phyloP scores from a whole-genome alignment of 2,113 vertebrate species.

The Pollimyrus isidori region DNA sequence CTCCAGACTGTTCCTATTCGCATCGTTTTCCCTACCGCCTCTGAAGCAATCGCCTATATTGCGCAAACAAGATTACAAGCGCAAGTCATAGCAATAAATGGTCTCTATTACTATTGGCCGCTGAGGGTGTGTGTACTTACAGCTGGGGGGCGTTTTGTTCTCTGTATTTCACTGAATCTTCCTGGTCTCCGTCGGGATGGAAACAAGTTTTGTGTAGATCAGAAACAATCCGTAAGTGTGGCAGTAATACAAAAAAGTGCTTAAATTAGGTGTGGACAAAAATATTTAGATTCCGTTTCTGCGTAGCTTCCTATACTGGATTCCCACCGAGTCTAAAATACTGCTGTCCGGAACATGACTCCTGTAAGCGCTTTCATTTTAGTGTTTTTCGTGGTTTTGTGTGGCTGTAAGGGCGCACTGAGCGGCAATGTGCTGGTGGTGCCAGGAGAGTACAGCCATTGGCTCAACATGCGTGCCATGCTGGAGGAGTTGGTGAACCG shows the following conservation, averaged over 20 bases:
- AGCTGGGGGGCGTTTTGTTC: neutral
- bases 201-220: too few species aligned
- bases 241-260: neutral
- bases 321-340: neutral
- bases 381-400: neutral
- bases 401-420: neutral
- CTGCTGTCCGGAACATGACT: neutral
- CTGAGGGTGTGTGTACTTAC: neutral
- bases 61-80: neutral
- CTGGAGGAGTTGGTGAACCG: constrained; percentile 52
- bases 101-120: neutral
- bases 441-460: constrained; percentile 69
- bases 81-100: neutral
- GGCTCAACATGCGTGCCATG: constrained; percentile 64
- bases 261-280: neutral
- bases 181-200: neutral
- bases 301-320: neutral
- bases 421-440: constrained; percentile 62
- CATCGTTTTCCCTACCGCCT: neutral
- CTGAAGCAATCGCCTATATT: neutral
- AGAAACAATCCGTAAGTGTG: neutral
- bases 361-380: neutral
- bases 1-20: neutral
- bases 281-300: neutral
- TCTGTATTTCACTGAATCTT: neutral